Conservation (phyloP, 2,888 invertebrate genomes). For the Synergus gifuensis region DNA sequence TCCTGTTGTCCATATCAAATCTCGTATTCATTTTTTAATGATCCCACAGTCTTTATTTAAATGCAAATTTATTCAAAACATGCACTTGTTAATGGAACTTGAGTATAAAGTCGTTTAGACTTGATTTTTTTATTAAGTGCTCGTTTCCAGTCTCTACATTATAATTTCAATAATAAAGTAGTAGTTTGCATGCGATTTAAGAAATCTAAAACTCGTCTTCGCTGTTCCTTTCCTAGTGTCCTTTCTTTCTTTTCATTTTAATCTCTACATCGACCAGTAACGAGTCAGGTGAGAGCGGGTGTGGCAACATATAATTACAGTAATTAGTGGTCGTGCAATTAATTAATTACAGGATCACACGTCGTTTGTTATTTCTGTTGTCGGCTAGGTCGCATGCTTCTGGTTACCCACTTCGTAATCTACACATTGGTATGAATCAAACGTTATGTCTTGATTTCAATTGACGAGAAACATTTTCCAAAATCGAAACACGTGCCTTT, state of each 20-base stretch:
- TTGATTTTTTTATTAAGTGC: conserved; percentile 6
- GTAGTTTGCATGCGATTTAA: conserved; percentile 7
- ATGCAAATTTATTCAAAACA: conserved; percentile 24
- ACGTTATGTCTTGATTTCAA: conserved; percentile 18
- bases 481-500: background rate
- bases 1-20: too few species aligned
- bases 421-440: conserved; percentile 7
- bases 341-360: conserved; percentile 69
- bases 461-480: background rate
- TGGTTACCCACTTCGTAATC: background rate
- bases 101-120: conserved; percentile 26
- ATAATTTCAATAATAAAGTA: conserved; percentile 19
- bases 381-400: background rate
- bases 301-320: conserved; percentile 71
- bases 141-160: conserved; percentile 7
- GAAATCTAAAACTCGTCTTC: conserved; percentile 20
- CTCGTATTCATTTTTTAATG: background rate
- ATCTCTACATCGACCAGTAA: background rate
- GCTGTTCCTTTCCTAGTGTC: background rate
- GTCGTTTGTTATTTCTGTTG: conserved; percentile 71
- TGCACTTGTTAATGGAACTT: conserved; percentile 31
- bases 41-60: conserved; percentile 18
- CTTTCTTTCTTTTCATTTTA: conserved; percentile 4
- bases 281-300: conserved; percentile 58
- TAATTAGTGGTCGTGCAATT: conserved; percentile 71